A percentile compares a stretch with the other conserved stretches of the same genome.
Conservation (phyloP, 1,140 invertebrate genomes). For the Prorops nasuta region DNA sequence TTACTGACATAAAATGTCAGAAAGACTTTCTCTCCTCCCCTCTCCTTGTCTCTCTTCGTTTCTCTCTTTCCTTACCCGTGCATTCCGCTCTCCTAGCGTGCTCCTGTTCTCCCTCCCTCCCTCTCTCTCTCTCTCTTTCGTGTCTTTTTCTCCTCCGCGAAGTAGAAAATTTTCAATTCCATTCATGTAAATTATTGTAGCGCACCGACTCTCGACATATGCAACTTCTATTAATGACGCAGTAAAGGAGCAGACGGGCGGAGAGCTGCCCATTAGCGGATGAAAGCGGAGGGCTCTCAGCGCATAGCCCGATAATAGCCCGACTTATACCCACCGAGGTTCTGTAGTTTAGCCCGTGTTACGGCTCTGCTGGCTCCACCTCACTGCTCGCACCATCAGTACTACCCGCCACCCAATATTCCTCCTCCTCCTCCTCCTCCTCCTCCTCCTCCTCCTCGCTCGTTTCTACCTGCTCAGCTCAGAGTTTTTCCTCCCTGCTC, state of each 20-base stretch:
- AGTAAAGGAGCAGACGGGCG: conserved; percentile 50
- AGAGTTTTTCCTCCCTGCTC: neutral
- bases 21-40: conserved; percentile 36
- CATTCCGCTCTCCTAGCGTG: neutral
- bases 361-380: conserved; percentile 28
- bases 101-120: conserved; percentile 17
- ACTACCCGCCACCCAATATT: conserved; percentile 25
- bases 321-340: conserved; percentile 52
- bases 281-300: conserved; percentile 56
- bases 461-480: neutral
- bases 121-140: conserved; percentile 7
- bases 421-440: conserved; percentile 10
- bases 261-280: conserved; percentile 56
- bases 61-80: neutral
- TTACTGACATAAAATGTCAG: conserved; percentile 49
- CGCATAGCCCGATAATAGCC: conserved; percentile 55
- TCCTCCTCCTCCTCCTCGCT: neutral
- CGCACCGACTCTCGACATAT: conserved; percentile 55
- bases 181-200: conserved; percentile 60
- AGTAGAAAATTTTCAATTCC: conserved; percentile 59
- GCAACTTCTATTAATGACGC: conserved; percentile 57
- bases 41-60: conserved; percentile 2
- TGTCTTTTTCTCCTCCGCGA: conserved; percentile 45
- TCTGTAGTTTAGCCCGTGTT: conserved; percentile 52
- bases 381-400: conserved; percentile 3